Base-by-base conservation (phyloP, 2,113 vertebrate genomes). In the Seriola rivoliana region DNA sequence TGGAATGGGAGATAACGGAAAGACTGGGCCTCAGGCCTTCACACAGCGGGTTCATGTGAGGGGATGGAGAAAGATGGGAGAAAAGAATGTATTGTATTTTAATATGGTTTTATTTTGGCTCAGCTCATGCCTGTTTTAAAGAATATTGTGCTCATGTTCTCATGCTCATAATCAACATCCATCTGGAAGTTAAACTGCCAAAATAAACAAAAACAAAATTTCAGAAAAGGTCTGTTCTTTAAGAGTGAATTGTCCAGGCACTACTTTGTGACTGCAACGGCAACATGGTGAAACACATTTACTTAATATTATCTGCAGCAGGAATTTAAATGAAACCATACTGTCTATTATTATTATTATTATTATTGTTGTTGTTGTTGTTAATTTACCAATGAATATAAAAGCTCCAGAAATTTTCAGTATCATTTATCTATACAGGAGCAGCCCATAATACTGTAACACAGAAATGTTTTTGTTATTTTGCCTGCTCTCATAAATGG, bases 1-100 rank as follows among this genome's bases (percentile, higher is more conserved):
- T 64, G 81, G 11, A 42, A 55, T 38, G 48, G 71, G 78, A 87
- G 82, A 86, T 79, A 82, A 70, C 9, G 64, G 36, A 14, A 42
- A 50, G 10, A 75, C 46, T 14, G 42, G 50, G 25, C 81, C 63
- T 25, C 63, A 1, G 66, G 62, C 50, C 66, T 84, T n/a, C 58
- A 38, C 42, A 42, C 54, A 59, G 29, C 34, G 10, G 29, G 81
- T 71, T 83, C 60, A 71, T 17, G 50, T 17, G 46, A 59, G 63
- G 62, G 19, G 25, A 76, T 5, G 16, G 13, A 32, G 29, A 29
- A 29, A 29, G 57, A 63, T 14, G 59, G 14, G 17, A 42, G 55
- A 32, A 48, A 58, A 64, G n/a, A 74, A 13, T 25, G 17, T 50
- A 19, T 21, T 32, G 11, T 25, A 57, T 58, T 66, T 57, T 10